Conservation (phyloP, 35 echinoderm and acorn worm species). For the Heliocidaris erythrogramma region DNA sequence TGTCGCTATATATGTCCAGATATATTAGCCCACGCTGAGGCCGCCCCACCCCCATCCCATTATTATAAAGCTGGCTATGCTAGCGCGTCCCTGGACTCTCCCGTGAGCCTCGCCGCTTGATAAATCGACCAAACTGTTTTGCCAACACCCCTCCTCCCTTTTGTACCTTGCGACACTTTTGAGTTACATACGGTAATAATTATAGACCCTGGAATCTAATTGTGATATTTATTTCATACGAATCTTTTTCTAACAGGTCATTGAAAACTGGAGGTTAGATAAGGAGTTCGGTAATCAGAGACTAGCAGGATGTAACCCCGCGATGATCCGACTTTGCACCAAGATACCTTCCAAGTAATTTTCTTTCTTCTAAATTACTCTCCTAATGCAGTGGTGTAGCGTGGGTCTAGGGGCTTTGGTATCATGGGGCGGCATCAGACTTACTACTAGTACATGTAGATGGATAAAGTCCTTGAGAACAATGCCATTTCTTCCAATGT, state of each 20-base stretch:
- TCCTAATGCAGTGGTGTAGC: too few species aligned
- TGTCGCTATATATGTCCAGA: too few species aligned
- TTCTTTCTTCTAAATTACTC: background rate
- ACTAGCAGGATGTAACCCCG: conserved; percentile 75
- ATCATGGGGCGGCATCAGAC: too few species aligned
- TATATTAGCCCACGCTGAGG: too few species aligned
- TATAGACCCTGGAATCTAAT: background rate
- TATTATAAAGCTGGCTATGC: too few species aligned
- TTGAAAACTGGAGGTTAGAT: conserved; percentile 78
- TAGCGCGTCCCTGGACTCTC: background rate
- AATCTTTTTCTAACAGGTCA: conserved; percentile 29
- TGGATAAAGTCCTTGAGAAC: too few species aligned
- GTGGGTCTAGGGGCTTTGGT: too few species aligned
- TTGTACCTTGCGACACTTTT: background rate
- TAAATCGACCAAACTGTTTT: background rate
- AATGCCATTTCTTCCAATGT: too few species aligned
- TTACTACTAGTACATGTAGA: too few species aligned
- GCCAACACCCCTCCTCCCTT: background rate
- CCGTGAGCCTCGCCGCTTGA: background rate
- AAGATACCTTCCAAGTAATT: conserved; percentile 69
- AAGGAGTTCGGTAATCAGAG: conserved; percentile 75
- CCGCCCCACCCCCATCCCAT: too few species aligned
- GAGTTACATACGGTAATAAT: too few species aligned
- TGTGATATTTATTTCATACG: background rate
- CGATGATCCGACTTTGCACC: conserved; percentile 63